phyloP scores from a whole-genome alignment of 2,797 vertebrate genomes.

The Aeoliscus strigatus region DNA sequence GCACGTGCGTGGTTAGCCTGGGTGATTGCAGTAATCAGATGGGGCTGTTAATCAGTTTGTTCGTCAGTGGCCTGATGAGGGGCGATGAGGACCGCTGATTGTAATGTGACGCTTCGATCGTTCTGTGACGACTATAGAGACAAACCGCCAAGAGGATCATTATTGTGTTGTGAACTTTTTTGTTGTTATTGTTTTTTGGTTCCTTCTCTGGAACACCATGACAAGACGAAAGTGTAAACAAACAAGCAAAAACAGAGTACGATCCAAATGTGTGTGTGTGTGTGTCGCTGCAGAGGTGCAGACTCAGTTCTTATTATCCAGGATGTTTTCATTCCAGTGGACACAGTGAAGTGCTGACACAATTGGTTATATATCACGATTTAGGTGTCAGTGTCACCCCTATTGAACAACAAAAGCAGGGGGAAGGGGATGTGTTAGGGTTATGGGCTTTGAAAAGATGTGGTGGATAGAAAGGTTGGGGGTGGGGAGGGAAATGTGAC shows the following conservation, averaged over 20 bases:
- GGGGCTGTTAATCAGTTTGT: slow-evolving; percentile 80
- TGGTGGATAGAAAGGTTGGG: slow-evolving; percentile 38
- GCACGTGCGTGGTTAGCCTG: slow-evolving; percentile 51
- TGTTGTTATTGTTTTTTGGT: neutral
- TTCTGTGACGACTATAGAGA: slow-evolving; percentile 53
- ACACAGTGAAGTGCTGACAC: slow-evolving; percentile 31
- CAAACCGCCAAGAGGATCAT: slow-evolving; percentile 59
- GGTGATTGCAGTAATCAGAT: slow-evolving; percentile 83
- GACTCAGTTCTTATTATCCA: slow-evolving; percentile 36
- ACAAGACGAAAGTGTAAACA: slow-evolving; percentile 58
- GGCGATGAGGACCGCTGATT: slow-evolving; percentile 76
- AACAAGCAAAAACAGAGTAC: slow-evolving; percentile 54
- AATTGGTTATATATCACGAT: slow-evolving; percentile 46
- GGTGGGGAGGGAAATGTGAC: slow-evolving; percentile 53
- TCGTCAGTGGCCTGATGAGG: slow-evolving; percentile 79
- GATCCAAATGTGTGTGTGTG: slow-evolving; percentile 13
- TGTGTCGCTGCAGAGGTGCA: slow-evolving; percentile 20
- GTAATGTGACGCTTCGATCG: slow-evolving; percentile 74
- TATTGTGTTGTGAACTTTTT: slow-evolving; percentile 36
- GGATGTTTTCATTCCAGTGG: slow-evolving; percentile 49
- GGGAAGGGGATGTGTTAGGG: slow-evolving; percentile 28
- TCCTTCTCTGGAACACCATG: slow-evolving; percentile 28
- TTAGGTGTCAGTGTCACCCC: slow-evolving; percentile 49
- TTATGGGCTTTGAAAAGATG: slow-evolving; percentile 28
- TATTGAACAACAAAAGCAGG: slow-evolving; percentile 53